phyloP scores from a whole-genome alignment of 2,113 vertebrate genomes.

The Polypterus senegalus region DNA sequence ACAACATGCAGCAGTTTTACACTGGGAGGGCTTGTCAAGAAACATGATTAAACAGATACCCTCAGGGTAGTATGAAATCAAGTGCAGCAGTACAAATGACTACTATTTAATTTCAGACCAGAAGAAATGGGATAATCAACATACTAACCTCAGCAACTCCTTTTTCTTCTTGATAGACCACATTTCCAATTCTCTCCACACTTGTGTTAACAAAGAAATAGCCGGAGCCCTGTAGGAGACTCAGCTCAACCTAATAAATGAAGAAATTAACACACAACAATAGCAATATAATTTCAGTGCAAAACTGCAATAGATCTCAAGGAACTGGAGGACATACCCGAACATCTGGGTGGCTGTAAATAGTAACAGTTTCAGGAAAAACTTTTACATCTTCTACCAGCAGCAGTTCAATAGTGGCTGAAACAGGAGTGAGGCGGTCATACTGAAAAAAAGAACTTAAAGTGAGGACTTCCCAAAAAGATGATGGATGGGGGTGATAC shows the following conservation, averaged over 20 bases:
- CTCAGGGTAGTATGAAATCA: no score
- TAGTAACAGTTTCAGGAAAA: slow-evolving; percentile 53
- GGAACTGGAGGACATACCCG: slow-evolving; percentile 44
- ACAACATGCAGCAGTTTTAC: no score
- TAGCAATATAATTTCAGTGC: background rate
- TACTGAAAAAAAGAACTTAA: slow-evolving; percentile 39
- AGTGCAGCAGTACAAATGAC: no score
- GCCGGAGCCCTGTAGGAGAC: slow-evolving; percentile 74
- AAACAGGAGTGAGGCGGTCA: slow-evolving; percentile 53
- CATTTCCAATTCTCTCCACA: slow-evolving; percentile 41
- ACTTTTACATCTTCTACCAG: slow-evolving; percentile 82
- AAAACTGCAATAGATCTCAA: background rate
- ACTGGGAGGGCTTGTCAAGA: no score
- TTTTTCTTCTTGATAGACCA: slow-evolving; percentile 58
- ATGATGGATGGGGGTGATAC: no score
- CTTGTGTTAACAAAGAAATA: slow-evolving; percentile 85
- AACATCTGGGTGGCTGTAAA: slow-evolving; percentile 80
- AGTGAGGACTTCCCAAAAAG: no score
- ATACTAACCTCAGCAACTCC: slow-evolving; percentile 60
- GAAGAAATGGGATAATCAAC: no score
- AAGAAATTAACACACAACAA: slow-evolving; percentile 13
- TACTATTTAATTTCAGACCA: no score
- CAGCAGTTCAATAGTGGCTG: slow-evolving; percentile 73
- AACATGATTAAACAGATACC: no score
- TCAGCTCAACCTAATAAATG: slow-evolving; percentile 57